phyloP scores from a whole-genome alignment of 64 coral and sea anemone genomes.

The Acropora yongei region DNA sequence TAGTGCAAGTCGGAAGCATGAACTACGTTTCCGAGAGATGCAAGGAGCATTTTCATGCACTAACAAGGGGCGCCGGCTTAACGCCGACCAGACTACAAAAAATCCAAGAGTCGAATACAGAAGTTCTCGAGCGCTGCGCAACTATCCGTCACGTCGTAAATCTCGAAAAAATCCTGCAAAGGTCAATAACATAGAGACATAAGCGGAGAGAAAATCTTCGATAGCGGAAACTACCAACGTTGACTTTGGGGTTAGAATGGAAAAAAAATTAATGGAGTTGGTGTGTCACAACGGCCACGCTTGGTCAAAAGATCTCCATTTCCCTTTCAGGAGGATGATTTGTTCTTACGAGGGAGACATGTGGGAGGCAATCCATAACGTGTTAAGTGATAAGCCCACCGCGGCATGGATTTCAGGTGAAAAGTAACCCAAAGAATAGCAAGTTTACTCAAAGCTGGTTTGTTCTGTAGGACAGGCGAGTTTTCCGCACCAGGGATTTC shows the following conservation, averaged over 20 bases:
- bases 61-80: neutral
- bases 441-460: too few species aligned
- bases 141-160: neutral
- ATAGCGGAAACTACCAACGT: neutral
- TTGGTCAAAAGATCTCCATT: neutral
- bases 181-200: neutral
- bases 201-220: neutral
- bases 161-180: neutral
- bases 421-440: too few species aligned
- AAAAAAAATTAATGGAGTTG: neutral
- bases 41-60: conserved; percentile 9
- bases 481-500: too few species aligned
- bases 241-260: too few species aligned
- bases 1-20: neutral
- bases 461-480: too few species aligned
- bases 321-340: neutral
- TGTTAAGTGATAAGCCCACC: neutral
- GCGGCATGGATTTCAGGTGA: neutral
- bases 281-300: conserved; percentile 15
- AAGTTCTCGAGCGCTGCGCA: neutral
- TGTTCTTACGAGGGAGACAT: conserved; percentile 10
- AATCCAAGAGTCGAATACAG: neutral
- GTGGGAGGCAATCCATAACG: conserved; percentile 5
- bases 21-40: conserved; percentile 40
- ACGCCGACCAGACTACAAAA: neutral